phyloP scores from a whole-genome alignment of 2,888 invertebrate genomes.

The Idaea dimidiata region DNA sequence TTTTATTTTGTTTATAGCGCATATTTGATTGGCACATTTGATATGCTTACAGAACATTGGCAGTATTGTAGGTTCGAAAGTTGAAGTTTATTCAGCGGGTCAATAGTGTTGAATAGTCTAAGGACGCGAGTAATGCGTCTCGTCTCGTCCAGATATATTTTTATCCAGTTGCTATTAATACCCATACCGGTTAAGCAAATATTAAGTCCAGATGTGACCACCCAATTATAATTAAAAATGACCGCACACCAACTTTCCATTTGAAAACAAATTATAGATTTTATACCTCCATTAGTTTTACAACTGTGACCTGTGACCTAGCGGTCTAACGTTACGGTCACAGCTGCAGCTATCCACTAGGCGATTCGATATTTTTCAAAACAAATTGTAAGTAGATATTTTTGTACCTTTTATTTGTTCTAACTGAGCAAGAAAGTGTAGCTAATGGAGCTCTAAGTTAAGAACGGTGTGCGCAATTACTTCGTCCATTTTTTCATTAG shows the following conservation, averaged over 20 bases:
- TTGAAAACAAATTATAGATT: constrained; percentile 21
- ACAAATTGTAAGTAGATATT: background rate
- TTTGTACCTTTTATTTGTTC: background rate
- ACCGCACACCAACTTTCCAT: constrained; percentile 20
- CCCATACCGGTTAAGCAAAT: background rate
- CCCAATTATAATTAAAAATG: background rate
- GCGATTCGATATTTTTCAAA: background rate
- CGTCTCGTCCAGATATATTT: too few species aligned
- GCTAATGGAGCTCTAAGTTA: background rate
- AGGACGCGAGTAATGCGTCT: too few species aligned
- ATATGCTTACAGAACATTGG: too few species aligned
- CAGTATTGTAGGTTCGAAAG: too few species aligned
- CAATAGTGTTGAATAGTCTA: too few species aligned
- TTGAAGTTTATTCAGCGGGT: too few species aligned
- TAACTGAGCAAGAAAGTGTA: background rate
- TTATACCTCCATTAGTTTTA: constrained; percentile 20
- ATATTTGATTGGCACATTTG: too few species aligned
- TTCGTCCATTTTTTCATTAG: background rate
- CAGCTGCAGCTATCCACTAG: background rate
- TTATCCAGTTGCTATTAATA: too few species aligned
- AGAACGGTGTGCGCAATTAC: background rate
- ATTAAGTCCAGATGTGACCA: background rate
- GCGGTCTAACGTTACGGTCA: constrained; percentile 22
- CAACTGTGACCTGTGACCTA: constrained; percentile 24
- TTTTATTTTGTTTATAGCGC: too few species aligned